Base-by-base conservation (phyloP, 1,140 invertebrate species). In the Tenebrio molitor region DNA sequence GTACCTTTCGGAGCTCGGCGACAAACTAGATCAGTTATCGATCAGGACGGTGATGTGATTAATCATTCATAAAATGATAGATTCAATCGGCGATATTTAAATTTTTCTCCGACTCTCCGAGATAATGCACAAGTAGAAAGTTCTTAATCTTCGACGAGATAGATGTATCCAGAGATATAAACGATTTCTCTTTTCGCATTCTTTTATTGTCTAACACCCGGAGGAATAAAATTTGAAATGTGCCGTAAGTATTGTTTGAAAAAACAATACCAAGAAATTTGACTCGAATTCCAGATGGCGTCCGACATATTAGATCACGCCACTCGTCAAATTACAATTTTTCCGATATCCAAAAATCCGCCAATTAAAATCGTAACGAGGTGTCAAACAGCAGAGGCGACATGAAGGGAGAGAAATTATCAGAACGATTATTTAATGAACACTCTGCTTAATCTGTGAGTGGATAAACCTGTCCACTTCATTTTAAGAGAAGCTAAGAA, bases 151-250 rank as follows among this genome's bases (percentile, higher is more conserved):
- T 53, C 46, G 21, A 25, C 46, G 46, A 53, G 46, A 53, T 39
- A 53, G 46, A 53, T 39, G 36, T 39, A 39, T 58, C 23, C 21
- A 5, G 50, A 58, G 23, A 58, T 33, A 58, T 58, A 58, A 58
- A 29, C 50, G 50, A 58, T 58, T 58, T 58, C 50, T 58, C 50
- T 58, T 58, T 58, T 25, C n/a, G 17, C 46, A 53, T 53, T 53
- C 46, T 53, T 58, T 58, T 29, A 25, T 58, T 29, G 50, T 58
- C 19, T 15, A 7, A 29, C 50, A 58, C 50, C 23, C 50, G 12
- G 23, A 29, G 50, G 21, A 58, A 29, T 58, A 58, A 25, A 29
- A 29, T 58, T 58, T 15, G 4, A 58, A 58, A 58, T 58, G 23
- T 58, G 21, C 50, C 50, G 10, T 17, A 50, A 58, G 50, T 58